Percentiles rank a stretch among this genome's conserved stretches.
Evolutionary conservation across 2,113 vertebrate genomes (phyloP).

Genomic region (Vanacampus margaritifer): DNA sequence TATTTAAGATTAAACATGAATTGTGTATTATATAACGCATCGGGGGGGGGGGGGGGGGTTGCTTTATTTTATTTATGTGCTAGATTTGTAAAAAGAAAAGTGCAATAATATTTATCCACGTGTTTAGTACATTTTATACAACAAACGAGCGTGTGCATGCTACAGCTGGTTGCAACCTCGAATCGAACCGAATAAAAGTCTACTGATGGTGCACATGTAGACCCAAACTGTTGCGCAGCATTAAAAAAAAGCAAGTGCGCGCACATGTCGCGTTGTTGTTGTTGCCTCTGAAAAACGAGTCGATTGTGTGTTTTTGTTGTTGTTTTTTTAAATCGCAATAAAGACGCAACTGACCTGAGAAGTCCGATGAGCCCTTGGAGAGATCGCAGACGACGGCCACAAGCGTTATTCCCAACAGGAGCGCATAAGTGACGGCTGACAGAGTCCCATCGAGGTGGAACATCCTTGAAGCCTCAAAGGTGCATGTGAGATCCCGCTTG

Average conservation of each 20-base stretch:
- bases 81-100: conserved; percentile 14
- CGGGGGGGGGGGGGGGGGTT: no score
- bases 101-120: conserved; percentile 19
- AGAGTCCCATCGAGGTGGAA: conserved; percentile 73
- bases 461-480: conserved; percentile 79
- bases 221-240: background rate
- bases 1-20: no score
- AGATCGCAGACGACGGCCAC: conserved; percentile 72
- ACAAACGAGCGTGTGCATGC: conserved; percentile 35
- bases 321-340: background rate
- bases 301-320: background rate
- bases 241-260: background rate
- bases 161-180: conserved; percentile 10
- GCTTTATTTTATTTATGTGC: background rate
- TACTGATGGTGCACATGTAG: background rate
- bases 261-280: background rate
- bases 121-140: conserved; percentile 32
- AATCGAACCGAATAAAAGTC: background rate
- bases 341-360: conserved; percentile 72
- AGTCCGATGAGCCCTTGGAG: conserved; percentile 74
- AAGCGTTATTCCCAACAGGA: conserved; percentile 77
- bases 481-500: conserved; percentile 31
- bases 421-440: conserved; percentile 69
- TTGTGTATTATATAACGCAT: no score
- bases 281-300: background rate